These are phyloP conservation scores for Euzophera pinguis DNA, from an alignment of 2,888 invertebrate genomes.

Conservation along the genomic window DNA sequence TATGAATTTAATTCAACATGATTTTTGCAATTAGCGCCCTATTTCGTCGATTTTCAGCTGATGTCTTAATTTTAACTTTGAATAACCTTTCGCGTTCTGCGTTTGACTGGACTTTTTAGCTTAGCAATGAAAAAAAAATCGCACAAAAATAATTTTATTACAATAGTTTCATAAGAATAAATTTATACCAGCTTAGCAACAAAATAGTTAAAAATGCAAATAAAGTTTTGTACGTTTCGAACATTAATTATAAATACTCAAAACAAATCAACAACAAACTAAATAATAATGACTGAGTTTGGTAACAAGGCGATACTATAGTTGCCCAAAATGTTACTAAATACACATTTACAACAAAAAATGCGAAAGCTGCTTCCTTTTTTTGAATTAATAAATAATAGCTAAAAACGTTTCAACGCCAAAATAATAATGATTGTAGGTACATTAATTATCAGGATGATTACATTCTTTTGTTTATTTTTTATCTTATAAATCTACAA, in stretches of 20 bases:
- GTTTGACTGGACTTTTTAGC: too few relatives aligned
- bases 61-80: too few relatives aligned
- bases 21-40: too few relatives aligned
- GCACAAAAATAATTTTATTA: slow-evolving; percentile 38
- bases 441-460: too few relatives aligned
- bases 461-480: too few relatives aligned
- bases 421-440: too few relatives aligned
- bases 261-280: slow-evolving; percentile 25
- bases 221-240: slow-evolving; percentile 30
- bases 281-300: slow-evolving; percentile 28
- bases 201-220: slow-evolving; percentile 15
- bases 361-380: not conserved
- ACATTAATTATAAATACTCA: slow-evolving; percentile 27
- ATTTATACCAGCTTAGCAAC: slow-evolving; percentile 21
- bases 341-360: slow-evolving; percentile 8
- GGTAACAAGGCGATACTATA: slow-evolving; percentile 41
- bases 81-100: too few relatives aligned
- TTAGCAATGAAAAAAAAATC: not conserved
- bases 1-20: too few relatives aligned
- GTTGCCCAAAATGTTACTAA: not conserved
- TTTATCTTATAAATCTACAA: not conserved
- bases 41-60: too few relatives aligned
- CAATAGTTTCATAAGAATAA: slow-evolving; percentile 25
- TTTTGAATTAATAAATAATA: not conserved
- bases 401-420: too few relatives aligned